Base-by-base conservation (phyloP, 2,888 invertebrate genomes). In the Brachyopa scutellaris region DNA sequence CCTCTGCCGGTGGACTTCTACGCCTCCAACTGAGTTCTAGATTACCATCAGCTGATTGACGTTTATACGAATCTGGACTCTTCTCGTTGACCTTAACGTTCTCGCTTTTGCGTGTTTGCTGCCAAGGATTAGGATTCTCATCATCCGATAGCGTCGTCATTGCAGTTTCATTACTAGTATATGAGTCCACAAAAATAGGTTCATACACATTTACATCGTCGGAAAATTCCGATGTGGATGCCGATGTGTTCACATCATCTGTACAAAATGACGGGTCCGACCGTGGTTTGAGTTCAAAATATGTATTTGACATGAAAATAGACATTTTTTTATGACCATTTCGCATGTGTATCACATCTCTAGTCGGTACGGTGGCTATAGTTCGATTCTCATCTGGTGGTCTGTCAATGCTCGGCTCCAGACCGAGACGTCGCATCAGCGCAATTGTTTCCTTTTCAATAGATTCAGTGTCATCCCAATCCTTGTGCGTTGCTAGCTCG, bases 371-470 rank as follows among this genome's bases (percentile, higher is more conserved):
- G 1, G 87, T 85, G 0, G 86, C 31, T 23, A 87, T 84, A 0
- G 87, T 87, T 3, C 79, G 61, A 0, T 59, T 13, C 8, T 85
- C 84, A 23, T 69, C 64, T 5, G 85, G 69, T 0, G 84, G 47
- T n/a, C 82, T 73, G 4, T 87, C 86, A 1, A 85, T 51, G 82
- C 87, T 87, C 2, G 87, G 86, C n/a, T 84, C 85, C 42, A 87
- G 69, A 1, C 88, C 89, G 31, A 86, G 84, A 47, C 87, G 86
- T 1, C 90, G 85, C 87, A 89, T 88, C 85, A 89, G 85, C 0
- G 87, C 87, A 2, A 90, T 53, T 0, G 86, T 86, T 84, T 89
- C 89, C 3, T 49, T 74, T 23, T 89, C 89, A 1, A 85, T 67
- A 0, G 85, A 86, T n/a, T 85, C 85, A 7, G 64, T 76, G 21